Conservation (phyloP, 2,797 vertebrate genomes). For the Apogon hyalosoma region DNA sequence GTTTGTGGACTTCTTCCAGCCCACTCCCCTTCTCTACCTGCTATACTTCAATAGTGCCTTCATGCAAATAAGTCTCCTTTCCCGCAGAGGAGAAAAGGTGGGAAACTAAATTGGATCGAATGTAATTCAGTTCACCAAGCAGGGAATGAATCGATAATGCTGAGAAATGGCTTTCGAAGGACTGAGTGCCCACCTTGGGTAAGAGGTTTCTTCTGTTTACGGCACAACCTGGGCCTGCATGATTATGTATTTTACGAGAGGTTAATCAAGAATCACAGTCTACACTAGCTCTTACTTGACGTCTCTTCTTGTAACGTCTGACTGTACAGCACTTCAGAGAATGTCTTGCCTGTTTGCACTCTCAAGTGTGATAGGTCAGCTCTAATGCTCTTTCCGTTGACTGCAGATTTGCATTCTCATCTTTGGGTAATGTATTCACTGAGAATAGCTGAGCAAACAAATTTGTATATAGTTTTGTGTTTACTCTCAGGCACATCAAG, state of each 20-base stretch:
- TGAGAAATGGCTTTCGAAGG: slow-evolving; percentile 82
- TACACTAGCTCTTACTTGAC: slow-evolving; percentile 39
- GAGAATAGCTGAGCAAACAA: slow-evolving; percentile 58
- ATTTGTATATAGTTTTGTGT: slow-evolving; percentile 32
- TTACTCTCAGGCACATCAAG: slow-evolving; percentile 33
- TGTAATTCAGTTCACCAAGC: slow-evolving; percentile 83
- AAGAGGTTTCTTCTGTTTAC: slow-evolving; percentile 67
- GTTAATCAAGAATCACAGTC: slow-evolving; percentile 70
- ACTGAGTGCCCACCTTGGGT: slow-evolving; percentile 69
- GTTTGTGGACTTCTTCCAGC: slow-evolving; percentile 17
- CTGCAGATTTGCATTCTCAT: slow-evolving; percentile 58
- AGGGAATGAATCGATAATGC: slow-evolving; percentile 84
- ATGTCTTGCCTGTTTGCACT: slow-evolving; percentile 53
- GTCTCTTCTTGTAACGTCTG: slow-evolving; percentile 48
- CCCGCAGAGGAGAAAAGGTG: slow-evolving; percentile 78
- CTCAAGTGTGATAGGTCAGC: slow-evolving; percentile 51
- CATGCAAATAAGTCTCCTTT: slow-evolving; percentile 78
- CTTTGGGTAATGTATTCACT: slow-evolving; percentile 47
- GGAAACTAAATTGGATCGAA: slow-evolving; percentile 86
- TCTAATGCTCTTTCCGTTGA: slow-evolving; percentile 52
- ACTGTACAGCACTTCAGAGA: slow-evolving; percentile 50
- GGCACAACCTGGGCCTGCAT: slow-evolving; percentile 55
- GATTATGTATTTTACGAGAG: slow-evolving; percentile 68
- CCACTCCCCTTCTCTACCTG: slow-evolving; percentile 6
- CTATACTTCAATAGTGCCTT: slow-evolving; percentile 60